Evolutionary conservation across 2,797 vertebrate genomes (phyloP), one percentile per base, ranked within the genome.

Genomic region (Dendrocincla tyrannina): DNA sequence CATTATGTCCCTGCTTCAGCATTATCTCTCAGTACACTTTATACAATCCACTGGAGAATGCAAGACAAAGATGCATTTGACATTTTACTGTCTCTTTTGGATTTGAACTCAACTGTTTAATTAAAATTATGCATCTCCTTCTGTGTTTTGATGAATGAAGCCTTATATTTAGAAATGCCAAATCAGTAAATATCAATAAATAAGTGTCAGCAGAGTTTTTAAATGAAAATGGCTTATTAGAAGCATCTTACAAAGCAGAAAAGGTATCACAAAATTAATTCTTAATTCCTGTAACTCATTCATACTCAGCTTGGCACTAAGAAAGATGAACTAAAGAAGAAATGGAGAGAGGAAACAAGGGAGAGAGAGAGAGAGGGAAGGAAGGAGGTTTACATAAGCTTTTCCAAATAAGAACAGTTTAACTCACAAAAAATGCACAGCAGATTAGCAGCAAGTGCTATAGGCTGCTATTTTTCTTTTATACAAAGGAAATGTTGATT

Each of bases 71-170:
- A 74, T 32, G 37, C 3, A 0, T 77, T 88, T 89, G 76, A 81
- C 73, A 75, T 95, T 91, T 93, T 66, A 16, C 41, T 85, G 46
- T 64, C 72, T 88, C 11, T 49, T 88, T 89, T 78, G 66, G 82
- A 64, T 91, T 78, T 68, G 10, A 73, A 70, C 59, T 91, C 49
- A 46, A 53, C 44, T 24, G 16, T 70, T 44, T 89, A 69, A 73
- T 88, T 88, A 79, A 90, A 87, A 76, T 91, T 77, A 67, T 72
- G n/a, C n/a, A 52, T 56, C 41, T 85, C 47, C 55, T 93, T 74
- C 37, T 84, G 52, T 59, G 25, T 86, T 95, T 93, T 93, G 83
- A 84, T 86, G 69, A 93, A 91, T 86, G 33, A 1, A 15, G 5
- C n/a, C 52, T 93, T 87, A 30, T 63, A 56, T 93, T 86, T 73